Base-by-base conservation (phyloP, 2,888 invertebrate genomes). In the Pollenia griseotomentosa region DNA sequence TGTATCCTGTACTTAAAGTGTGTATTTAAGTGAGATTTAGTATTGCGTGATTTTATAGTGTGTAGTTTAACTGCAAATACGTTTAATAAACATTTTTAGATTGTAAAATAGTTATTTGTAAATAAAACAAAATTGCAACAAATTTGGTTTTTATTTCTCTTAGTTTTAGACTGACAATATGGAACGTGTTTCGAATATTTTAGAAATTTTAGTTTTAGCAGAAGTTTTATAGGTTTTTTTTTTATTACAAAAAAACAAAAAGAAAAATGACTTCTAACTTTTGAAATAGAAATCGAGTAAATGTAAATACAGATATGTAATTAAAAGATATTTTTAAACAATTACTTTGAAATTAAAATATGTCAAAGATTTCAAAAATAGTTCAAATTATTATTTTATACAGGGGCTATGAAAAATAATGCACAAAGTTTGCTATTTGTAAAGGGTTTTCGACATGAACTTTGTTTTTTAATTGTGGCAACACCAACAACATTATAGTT, bases 1-100 rank as follows among this genome's bases (percentile, higher is more conserved):
- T 55, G 59, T 78, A 87, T 84, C 81, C 87, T 81, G 84, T 87
- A 78, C 78, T 86, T 66, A 83, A 83, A 83, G 66, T 83, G 83
- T 83, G 80, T 81, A 66, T 73, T 87, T 87, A 87, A 81, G 77
- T 65, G 59, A 33, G 81, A 81, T 84, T 87, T 87, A 84, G 73
- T 87, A 61, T 81, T 77, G 80, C 75, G 80, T 86, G 80, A 74
- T 83, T 83, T 83, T 79, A 83, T 83, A 48, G 80, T 81, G 11
- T 73, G 51, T 53, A 79, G 65, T 84, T 66, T 19, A 73, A 84
- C 65, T 79, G 59, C 33, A 78, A 71, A 71, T 55, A 82, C 46
- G 74, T 81, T 55, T 79, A 74, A 82, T 68, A 83, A 57, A 68
- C 48, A 77, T 73, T 77, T 87, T 59, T 44, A 74, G 73, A 66